Percentiles rank a stretch among this genome's conserved stretches.
These are phyloP conservation scores for Pseudorhiza aurosa DNA, from an alignment of 30 jellyfish, hydroid and myxozoan species.

Conservation along the genomic window DNA sequence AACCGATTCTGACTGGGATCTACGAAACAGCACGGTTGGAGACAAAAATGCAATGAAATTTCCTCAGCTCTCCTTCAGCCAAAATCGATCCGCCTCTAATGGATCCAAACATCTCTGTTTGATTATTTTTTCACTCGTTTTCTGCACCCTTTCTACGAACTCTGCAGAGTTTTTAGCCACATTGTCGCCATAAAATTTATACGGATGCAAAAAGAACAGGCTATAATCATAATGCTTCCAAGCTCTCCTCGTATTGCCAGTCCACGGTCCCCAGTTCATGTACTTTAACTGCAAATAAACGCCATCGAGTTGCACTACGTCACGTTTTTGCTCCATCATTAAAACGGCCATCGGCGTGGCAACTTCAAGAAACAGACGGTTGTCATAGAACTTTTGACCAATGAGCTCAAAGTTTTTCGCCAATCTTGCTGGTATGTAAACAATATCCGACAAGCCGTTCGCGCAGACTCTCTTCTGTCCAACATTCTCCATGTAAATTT, in stretches of 20 bases:
- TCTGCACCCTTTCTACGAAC: not conserved
- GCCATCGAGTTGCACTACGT: slow-evolving; percentile 17
- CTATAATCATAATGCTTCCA: not conserved
- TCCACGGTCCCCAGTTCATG: slow-evolving; percentile 24
- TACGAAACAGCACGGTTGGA: too few relatives aligned
- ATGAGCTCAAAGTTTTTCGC: slow-evolving; percentile 7
- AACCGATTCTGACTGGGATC: too few relatives aligned
- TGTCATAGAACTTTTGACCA: slow-evolving; percentile 27
- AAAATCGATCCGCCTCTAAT: not conserved
- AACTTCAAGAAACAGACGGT: slow-evolving; percentile 31
- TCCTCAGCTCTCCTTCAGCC: too few relatives aligned
- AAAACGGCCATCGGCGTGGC: slow-evolving; percentile 28
- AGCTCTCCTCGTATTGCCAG: not conserved
- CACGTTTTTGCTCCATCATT: slow-evolving; percentile 11
- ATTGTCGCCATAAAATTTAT: slow-evolving; percentile 11
- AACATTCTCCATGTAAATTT: not conserved
- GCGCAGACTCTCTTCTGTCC: slow-evolving; percentile 7
- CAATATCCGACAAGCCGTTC: slow-evolving; percentile 38
- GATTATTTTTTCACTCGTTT: not conserved
- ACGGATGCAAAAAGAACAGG: not conserved
- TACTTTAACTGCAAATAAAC: slow-evolving; percentile 19
- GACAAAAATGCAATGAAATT: too few relatives aligned
- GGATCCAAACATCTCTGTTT: not conserved
- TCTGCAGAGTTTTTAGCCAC: not conserved
- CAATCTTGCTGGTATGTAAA: slow-evolving; percentile 43